A percentile compares a stretch with the other conserved stretches of the same genome.
These are phyloP conservation scores for Anableps anableps DNA, from an alignment of 2,797 vertebrate genomes.

Conservation along the genomic window DNA sequence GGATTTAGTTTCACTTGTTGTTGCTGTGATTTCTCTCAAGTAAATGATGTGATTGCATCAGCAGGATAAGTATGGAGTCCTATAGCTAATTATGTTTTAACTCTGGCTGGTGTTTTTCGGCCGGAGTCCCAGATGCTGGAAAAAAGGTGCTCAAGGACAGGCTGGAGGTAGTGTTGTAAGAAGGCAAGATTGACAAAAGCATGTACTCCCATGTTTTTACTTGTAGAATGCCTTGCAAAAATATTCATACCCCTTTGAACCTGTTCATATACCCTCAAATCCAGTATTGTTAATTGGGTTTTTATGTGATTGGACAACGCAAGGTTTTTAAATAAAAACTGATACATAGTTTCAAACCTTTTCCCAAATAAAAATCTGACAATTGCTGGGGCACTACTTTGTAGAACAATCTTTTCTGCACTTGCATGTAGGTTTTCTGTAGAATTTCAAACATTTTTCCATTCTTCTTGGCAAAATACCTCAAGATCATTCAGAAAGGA, in stretches of 20 bases:
- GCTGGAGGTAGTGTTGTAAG: slow-evolving; percentile 21
- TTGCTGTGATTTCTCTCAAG: slow-evolving; percentile 59
- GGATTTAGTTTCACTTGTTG: slow-evolving; percentile 49
- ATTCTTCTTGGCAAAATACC: too few species aligned
- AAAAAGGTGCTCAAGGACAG: slow-evolving; percentile 55
- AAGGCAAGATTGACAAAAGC: slow-evolving; percentile 48
- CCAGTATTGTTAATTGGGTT: neutral
- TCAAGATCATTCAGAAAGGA: too few species aligned
- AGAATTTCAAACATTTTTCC: too few species aligned
- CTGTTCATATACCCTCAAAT: neutral
- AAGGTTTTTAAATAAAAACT: too few species aligned
- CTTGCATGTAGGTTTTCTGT: too few species aligned
- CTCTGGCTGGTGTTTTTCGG: slow-evolving; percentile 40
- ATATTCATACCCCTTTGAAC: neutral
- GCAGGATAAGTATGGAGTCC: slow-evolving; percentile 59
- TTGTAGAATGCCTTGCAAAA: slow-evolving; percentile 17
- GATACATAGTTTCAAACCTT: neutral
- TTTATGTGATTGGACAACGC: neutral
- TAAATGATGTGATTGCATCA: slow-evolving; percentile 73
- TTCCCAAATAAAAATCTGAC: neutral
- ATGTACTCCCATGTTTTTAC: slow-evolving; percentile 56
- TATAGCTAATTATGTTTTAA: slow-evolving; percentile 73
- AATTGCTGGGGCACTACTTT: neutral
- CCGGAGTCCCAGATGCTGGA: slow-evolving; percentile 61
- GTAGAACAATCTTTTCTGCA: too few species aligned